phyloP scores from a whole-genome alignment of 2,113 vertebrate genomes.

The Coptodon bakossiorum region DNA sequence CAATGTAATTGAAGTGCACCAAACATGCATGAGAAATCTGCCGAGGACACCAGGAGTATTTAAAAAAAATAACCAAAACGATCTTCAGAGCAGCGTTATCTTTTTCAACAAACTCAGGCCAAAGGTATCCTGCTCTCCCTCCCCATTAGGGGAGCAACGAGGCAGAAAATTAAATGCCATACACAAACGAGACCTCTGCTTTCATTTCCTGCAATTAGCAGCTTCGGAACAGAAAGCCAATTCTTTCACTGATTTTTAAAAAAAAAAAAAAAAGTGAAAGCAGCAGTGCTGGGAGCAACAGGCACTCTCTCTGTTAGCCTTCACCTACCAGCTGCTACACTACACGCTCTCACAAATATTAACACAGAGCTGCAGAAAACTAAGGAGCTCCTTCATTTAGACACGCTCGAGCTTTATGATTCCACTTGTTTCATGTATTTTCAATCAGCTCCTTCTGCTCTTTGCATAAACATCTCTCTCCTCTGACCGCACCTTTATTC shows the following conservation, averaged over 20 bases:
- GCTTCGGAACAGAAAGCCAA: neutral
- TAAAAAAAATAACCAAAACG: neutral
- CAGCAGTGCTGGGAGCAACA: neutral
- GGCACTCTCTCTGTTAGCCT: neutral
- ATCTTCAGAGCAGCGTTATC: neutral
- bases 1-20: neutral
- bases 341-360: neutral
- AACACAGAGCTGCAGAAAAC: neutral
- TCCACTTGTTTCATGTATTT: neutral
- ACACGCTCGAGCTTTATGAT: neutral
- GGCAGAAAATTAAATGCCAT: conserved; percentile 15
- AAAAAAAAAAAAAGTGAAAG: neutral
- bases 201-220: conserved; percentile 36
- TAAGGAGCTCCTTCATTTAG: neutral
- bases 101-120: neutral
- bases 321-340: neutral
- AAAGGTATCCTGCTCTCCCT: neutral
- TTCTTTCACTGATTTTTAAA: neutral
- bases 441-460: neutral
- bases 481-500: neutral
- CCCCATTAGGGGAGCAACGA: conserved; percentile 3
- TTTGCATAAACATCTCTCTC: neutral
- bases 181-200: neutral
- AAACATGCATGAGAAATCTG: neutral
- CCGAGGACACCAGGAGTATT: neutral